Evolutionary conservation across 2,888 invertebrate genomes (phyloP), one percentile per base, ranked within the genome.

Genomic region (Volucella zonaria): DNA sequence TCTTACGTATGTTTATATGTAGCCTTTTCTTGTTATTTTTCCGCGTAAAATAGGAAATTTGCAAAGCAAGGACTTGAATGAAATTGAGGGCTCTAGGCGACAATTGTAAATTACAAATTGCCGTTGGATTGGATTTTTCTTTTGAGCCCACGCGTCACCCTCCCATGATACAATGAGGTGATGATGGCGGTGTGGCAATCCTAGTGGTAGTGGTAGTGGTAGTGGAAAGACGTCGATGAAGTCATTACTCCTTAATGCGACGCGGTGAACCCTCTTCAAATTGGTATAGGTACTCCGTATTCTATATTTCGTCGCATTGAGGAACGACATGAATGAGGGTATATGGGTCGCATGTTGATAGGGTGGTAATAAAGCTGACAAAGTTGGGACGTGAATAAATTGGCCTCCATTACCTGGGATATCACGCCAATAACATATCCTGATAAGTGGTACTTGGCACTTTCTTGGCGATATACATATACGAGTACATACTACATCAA

Each of bases 81-180:
- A 12, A 73, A 77, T 73, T 76, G 80, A 56, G 43, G 70, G 71
- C 83, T 80, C 76, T 56, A 68, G 85, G 85, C 85, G 85, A 80
- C 85, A 85, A 85, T 85, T 85, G 85, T 73, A 85, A 85, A 85
- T 85, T 85, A 85, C 85, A 81, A 85, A 85, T 81, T 85, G 85
- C 81, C 71, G 18, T 71, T 76, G 81, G 81, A 85, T 81, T 85
- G 81, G 85, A 77, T 85, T 81, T 83, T 81, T 73, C 71, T 67
- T 85, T 76, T 76, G 66, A 76, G 56, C 38, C 70, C 12, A 8
- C 8, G 31, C 31, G 31, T 31, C 31, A 2, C 23, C 23, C 4
- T 23, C 23, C 23, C 31, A 6, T 31, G 6, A 0, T 31, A 31
- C 31, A 6, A 31, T 31, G 31, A 6, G 31, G 6, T 31, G 31